phyloP scores from a whole-genome alignment of 2,113 vertebrate species.

The Oncorhynchus kisutch region DNA sequence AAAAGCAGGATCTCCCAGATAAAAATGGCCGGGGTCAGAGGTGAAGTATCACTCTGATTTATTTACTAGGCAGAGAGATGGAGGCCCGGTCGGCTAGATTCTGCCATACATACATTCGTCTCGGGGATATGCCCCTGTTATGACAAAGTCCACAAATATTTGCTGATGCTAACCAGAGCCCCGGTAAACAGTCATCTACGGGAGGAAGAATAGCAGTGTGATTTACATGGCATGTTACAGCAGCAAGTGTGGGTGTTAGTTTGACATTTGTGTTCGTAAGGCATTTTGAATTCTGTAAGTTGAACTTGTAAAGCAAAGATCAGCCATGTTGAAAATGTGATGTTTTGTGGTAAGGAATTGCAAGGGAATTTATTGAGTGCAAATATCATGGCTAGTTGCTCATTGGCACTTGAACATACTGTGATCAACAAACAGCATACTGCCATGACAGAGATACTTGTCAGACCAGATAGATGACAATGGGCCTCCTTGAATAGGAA shows the following conservation, averaged over 20 bases:
- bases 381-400: background rate
- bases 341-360: background rate
- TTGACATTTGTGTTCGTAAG: background rate
- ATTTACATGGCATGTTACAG: slow-evolving; percentile 64
- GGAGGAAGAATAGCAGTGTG: slow-evolving; percentile 41
- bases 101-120: slow-evolving; percentile 49
- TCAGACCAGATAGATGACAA: background rate
- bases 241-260: slow-evolving; percentile 59
- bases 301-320: slow-evolving; percentile 47
- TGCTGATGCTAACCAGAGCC: slow-evolving; percentile 78
- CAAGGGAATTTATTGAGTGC: background rate
- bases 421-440: too few relatives aligned
- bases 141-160: slow-evolving; percentile 82
- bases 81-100: slow-evolving; percentile 55
- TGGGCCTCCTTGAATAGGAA: background rate
- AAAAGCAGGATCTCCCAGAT: slow-evolving; percentile 68
- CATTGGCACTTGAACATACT: background rate
- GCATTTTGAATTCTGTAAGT: slow-evolving; percentile 38
- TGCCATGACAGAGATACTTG: background rate
- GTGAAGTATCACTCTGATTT: slow-evolving; percentile 75
- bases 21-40: slow-evolving; percentile 63
- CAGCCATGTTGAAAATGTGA: slow-evolving; percentile 15
- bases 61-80: slow-evolving; percentile 54
- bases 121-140: slow-evolving; percentile 74
- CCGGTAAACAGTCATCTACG: slow-evolving; percentile 71